Conservation (phyloP, 2,797 vertebrate genomes). For the Staurois parvus region DNA sequence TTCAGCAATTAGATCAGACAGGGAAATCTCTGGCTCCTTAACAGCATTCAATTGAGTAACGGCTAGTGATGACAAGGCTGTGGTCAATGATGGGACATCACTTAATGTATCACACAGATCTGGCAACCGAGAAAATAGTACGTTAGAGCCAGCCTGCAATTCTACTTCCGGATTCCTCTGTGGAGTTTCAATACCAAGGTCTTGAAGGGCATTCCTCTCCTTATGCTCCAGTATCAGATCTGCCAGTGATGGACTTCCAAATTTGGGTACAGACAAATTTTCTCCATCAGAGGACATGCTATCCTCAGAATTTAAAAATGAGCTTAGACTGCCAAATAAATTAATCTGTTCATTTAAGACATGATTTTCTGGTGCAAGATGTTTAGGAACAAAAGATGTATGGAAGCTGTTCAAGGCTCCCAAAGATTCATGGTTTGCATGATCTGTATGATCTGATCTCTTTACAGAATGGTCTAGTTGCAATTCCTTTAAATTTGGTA, state of each 20-base stretch:
- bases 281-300: conserved; percentile 64
- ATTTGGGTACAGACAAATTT: conserved; percentile 67
- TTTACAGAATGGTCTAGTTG: conserved; percentile 68
- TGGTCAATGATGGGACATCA: conserved; percentile 74
- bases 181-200: conserved; percentile 58
- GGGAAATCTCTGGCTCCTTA: conserved; percentile 71
- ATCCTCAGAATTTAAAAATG: conserved; percentile 71
- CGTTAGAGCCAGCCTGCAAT: conserved; percentile 68
- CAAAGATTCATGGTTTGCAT: conserved; percentile 62
- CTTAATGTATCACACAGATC: conserved; percentile 67
- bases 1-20: conserved; percentile 77
- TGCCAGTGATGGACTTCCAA: conserved; percentile 82
- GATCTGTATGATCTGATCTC: conserved; percentile 61
- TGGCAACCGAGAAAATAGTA: conserved; percentile 78
- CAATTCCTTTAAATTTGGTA: conserved; percentile 71
- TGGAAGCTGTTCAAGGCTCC: conserved; percentile 47
- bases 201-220: conserved; percentile 73
- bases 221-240: conserved; percentile 88
- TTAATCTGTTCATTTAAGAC: conserved; percentile 68
- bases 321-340: conserved; percentile 73
- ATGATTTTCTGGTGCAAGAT: conserved; percentile 72
- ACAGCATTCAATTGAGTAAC: conserved; percentile 73
- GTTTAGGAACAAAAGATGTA: conserved; percentile 72
- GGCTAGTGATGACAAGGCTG: conserved; percentile 79
- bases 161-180: conserved; percentile 44